These are phyloP conservation scores for Podarcis raffonei DNA, from an alignment of 2,113 vertebrate genomes.

Conservation along the genomic window DNA sequence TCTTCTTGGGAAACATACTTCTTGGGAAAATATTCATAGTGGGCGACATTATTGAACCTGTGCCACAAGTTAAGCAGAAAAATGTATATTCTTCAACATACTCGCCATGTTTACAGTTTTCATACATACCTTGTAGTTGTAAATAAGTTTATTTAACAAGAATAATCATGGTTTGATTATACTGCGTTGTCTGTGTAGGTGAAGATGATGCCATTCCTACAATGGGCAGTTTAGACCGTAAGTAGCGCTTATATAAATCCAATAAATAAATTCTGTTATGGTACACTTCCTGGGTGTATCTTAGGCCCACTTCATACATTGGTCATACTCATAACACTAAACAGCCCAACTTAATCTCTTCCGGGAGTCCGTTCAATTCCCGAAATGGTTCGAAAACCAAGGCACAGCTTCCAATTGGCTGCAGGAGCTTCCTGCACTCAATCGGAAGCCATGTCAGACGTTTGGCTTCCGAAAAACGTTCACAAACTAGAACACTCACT, in stretches of 20 bases:
- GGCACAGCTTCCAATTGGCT: too few relatives aligned
- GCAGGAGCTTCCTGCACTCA: too few relatives aligned
- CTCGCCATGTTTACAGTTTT: too few relatives aligned
- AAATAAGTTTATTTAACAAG: neutral
- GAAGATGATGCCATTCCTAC: slow-evolving; percentile 79
- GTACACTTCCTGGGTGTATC: neutral
- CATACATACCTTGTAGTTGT: neutral
- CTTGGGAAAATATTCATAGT: neutral
- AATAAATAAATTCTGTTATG: neutral
- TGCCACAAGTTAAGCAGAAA: neutral
- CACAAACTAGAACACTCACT: too few relatives aligned
- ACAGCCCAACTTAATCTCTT: too few relatives aligned
- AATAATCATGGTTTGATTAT: neutral
- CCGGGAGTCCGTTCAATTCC: too few relatives aligned
- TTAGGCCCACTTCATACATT: neutral
- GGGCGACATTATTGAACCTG: neutral
- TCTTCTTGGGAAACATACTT: neutral
- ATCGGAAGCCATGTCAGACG: too few relatives aligned
- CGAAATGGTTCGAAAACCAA: too few relatives aligned
- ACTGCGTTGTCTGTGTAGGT: slow-evolving; percentile 69
- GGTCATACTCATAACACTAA: too few relatives aligned
- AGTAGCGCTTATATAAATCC: slow-evolving; percentile 55
- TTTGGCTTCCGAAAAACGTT: too few relatives aligned
- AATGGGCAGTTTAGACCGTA: slow-evolving; percentile 75
- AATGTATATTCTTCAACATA: neutral